These are phyloP conservation scores for Eupeodes luniger DNA, from an alignment of 2,888 invertebrate species.

Conservation along the genomic window DNA sequence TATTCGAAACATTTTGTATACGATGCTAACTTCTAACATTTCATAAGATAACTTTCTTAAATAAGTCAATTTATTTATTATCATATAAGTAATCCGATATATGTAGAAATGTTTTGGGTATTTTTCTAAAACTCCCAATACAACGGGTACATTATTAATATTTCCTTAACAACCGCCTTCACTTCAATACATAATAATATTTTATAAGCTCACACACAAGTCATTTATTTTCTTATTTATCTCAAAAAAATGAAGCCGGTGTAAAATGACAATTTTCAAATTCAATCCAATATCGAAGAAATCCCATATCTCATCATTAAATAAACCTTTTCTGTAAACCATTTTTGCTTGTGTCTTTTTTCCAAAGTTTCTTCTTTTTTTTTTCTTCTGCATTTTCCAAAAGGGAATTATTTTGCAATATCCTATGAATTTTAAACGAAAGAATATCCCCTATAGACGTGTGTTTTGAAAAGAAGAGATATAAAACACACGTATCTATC, in stretches of 20 bases:
- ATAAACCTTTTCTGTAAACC: slow-evolving; percentile 11
- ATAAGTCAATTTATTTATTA: no score
- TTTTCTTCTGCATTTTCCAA: not conserved
- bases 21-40: no score
- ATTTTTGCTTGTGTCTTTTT: not conserved
- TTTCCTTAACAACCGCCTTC: not conserved
- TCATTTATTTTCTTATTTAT: slow-evolving; percentile 1
- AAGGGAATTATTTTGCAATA: slow-evolving; percentile 23
- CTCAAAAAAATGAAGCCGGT: not conserved
- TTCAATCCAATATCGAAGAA: slow-evolving; percentile 21
- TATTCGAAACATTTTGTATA: no score
- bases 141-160: not conserved
- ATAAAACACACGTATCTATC: not conserved
- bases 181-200: not conserved
- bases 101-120: no score
- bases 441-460: slow-evolving; percentile 4
- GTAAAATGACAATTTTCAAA: slow-evolving; percentile 27
- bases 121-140: not conserved
- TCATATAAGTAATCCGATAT: no score
- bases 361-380: not conserved
- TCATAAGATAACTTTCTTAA: no score
- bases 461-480: not conserved
- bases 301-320: slow-evolving; percentile 35
- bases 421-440: slow-evolving; percentile 32
- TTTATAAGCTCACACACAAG: not conserved